phyloP scores from a whole-genome alignment of 1,140 invertebrate genomes.

The Aphis craccivora region DNA sequence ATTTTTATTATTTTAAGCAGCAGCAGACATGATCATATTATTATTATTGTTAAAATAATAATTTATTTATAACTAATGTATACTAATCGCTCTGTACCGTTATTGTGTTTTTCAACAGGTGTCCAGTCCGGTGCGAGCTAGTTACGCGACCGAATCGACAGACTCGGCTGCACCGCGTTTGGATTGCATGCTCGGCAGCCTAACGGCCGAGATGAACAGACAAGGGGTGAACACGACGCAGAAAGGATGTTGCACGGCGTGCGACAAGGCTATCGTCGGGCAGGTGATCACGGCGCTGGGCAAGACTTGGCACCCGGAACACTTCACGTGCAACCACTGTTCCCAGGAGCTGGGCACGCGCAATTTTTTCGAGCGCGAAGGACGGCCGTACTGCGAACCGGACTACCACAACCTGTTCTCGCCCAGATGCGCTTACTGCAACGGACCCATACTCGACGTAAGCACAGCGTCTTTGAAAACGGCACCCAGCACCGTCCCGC shows the following conservation, averaged over 20 bases:
- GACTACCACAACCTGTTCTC: constrained; percentile 99
- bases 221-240: constrained; percentile 97
- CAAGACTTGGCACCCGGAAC: constrained; percentile 99
- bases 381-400: constrained; percentile 95
- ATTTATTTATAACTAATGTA: not conserved
- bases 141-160: constrained; percentile 59
- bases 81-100: not conserved
- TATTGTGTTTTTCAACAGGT: not conserved
- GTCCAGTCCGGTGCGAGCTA: constrained; percentile 23
- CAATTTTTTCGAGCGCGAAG: constrained; percentile 98
- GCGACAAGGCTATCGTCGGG: constrained; percentile 97
- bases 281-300: constrained; percentile 96
- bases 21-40: not conserved
- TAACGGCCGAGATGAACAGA: constrained; percentile 94
- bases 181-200: constrained; percentile 91
- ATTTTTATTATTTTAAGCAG: not conserved
- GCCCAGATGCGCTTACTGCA: constrained; percentile 97
- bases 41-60: not conserved
- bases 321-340: constrained; percentile 97
- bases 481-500: not conserved
- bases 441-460: constrained; percentile 97
- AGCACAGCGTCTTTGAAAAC: constrained; percentile 58
- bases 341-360: constrained; percentile 94
- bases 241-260: constrained; percentile 97
- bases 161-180: constrained; percentile 70